Evolutionary conservation across 2,797 vertebrate species (phyloP), one percentile per base, ranked within the genome.

Genomic region (Anguilla obscura): DNA sequence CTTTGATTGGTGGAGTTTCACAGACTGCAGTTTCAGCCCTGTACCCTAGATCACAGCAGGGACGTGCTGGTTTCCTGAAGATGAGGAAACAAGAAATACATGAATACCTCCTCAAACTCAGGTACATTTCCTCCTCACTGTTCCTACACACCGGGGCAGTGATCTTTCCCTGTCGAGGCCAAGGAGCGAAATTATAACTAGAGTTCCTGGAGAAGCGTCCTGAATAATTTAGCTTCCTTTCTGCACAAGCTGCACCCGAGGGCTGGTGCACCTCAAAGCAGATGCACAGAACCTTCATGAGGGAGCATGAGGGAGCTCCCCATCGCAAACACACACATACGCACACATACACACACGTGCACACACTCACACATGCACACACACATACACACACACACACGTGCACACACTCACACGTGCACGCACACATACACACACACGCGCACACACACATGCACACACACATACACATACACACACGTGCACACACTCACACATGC

Each of bases 171-270:
- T 48, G 79, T 48, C 45, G 24, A 50, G 21, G 36, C 21, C 8
- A 21, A 45, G 18, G 33, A 80, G 76, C 36, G 76, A 14, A 80
- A 80, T 18, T 30, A 80, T 10, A 50, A 10, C 50, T 27, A n/a
- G 24, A n/a, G 79, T 50, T 82, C 45, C n/a, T 21, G 18, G 6
- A 82, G 45, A 50, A 48, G 2, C 1, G 18, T 21, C 24, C 79
- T 82, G 79, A 82, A 82, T 82, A 82, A 82, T 82, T 82, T 45
- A 82, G 21, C 50, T 56, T n/a, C 83, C n/a, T 56, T 16, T 54
- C 83, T 33, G 21, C 45, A 50, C 79, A n/a, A n/a, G 16, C 76
- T 80, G 79, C 45, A 50, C 79, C 40, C 7, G 9, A 45, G 79
- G 45, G 79, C 40, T 82, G 79, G 10, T 24, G 40, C 36, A 50